Percentiles rank a stretch among this genome's conserved stretches.
phyloP scores from a whole-genome alignment of 1,140 invertebrate genomes.

The Lordiphosa clarofinis region DNA sequence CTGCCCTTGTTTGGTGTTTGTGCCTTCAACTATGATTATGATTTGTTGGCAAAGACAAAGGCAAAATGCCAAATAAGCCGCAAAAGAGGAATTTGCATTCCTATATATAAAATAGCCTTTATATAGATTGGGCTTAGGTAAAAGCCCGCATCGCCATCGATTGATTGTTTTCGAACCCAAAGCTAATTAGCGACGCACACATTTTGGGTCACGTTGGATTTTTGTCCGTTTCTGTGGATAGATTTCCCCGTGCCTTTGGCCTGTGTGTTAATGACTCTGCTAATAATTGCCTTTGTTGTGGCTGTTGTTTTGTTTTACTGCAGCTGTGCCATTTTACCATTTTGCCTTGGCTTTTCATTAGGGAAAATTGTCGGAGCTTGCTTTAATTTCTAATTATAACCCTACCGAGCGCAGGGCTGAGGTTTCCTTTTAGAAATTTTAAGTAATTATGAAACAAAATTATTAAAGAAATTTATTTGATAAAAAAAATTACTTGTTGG shows the following conservation, averaged over 20 bases:
- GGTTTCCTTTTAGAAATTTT: no score
- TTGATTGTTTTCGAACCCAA: slow-evolving; percentile 1
- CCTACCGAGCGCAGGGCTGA: no score
- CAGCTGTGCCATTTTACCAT: background rate
- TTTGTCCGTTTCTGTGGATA: background rate
- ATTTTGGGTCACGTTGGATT: background rate
- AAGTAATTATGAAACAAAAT: no score
- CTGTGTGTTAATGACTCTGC: slow-evolving; percentile 6
- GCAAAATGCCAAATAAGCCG: slow-evolving; percentile 9
- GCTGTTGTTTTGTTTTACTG: background rate
- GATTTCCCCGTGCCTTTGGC: background rate
- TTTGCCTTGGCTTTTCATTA: no score
- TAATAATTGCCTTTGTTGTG: slow-evolving; percentile 7
- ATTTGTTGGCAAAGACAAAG: slow-evolving; percentile 2
- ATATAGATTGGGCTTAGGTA: background rate
- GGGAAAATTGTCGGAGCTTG: no score
- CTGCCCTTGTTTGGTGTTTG: background rate
- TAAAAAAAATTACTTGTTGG: no score
- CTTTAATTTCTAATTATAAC: no score
- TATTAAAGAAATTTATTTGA: no score
- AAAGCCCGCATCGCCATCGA: background rate
- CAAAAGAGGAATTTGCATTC: slow-evolving; percentile 3
- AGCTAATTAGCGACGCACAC: slow-evolving; percentile 5
- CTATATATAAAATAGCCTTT: background rate
- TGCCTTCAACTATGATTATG: slow-evolving; percentile 2